phyloP scores from a whole-genome alignment of 2,113 vertebrate genomes.

The Grammomys dolichurus region DNA sequence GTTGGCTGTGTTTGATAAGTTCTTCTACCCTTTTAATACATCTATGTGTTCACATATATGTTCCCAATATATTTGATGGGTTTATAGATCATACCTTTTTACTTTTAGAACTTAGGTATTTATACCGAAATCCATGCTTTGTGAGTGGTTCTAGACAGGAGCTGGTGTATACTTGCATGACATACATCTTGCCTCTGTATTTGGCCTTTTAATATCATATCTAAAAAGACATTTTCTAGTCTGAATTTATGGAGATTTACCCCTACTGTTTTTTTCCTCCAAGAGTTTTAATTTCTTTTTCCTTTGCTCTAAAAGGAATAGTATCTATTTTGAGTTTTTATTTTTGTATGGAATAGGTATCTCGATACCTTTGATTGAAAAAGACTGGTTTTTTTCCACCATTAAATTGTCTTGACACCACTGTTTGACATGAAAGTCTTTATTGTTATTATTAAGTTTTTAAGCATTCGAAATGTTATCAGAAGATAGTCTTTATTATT shows the following conservation, averaged over 20 bases:
- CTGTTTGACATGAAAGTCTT: background rate
- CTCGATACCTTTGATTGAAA: background rate
- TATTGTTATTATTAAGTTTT: background rate
- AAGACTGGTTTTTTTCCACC: background rate
- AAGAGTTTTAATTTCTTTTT: background rate
- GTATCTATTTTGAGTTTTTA: background rate
- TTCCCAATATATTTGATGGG: background rate
- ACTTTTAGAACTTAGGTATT: background rate
- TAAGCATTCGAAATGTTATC: background rate
- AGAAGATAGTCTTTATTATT: conserved; percentile 6
- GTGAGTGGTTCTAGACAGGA: background rate
- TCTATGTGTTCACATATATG: background rate
- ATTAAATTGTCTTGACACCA: conserved; percentile 6
- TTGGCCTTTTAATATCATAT: background rate
- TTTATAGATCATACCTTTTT: background rate
- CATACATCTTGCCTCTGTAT: background rate
- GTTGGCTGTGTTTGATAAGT: background rate
- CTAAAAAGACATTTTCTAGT: background rate
- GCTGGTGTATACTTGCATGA: background rate
- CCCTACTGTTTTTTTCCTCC: background rate
- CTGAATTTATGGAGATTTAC: background rate
- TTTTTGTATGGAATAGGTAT: background rate
- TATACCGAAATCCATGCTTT: background rate
- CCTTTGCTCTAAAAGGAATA: background rate
- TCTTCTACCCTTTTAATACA: background rate